phyloP scores from a whole-genome alignment of 1,140 invertebrate species.

The Alviniconcha marisindica region DNA sequence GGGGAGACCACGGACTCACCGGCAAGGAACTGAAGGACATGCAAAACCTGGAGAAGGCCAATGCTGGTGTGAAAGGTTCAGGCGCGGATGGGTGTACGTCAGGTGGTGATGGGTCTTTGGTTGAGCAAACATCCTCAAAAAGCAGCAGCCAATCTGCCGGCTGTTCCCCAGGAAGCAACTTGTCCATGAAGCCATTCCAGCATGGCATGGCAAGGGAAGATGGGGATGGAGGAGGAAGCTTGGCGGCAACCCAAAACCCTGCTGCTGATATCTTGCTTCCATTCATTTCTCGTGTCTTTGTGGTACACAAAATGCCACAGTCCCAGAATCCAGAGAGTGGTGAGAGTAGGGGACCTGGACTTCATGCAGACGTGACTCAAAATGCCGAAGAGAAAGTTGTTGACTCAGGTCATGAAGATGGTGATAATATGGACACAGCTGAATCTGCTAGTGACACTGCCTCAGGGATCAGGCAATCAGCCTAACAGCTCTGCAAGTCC shows the following conservation, averaged over 20 bases:
- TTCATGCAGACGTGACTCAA: neutral
- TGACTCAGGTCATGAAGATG: neutral
- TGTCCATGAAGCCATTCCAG: neutral
- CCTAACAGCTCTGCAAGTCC: neutral
- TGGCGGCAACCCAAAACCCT: no score
- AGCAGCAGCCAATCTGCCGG: neutral
- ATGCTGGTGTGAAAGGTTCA: neutral
- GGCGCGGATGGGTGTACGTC: neutral
- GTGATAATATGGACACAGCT: no score
- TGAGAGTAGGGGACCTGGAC: neutral
- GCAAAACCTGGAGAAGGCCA: neutral
- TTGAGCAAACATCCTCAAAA: neutral
- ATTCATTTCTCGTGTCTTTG: neutral
- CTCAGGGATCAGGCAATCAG: neutral
- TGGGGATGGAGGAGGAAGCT: neutral
- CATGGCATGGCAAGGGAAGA: conserved; percentile 6
- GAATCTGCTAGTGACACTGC: no score
- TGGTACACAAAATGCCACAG: neutral
- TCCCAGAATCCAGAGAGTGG: neutral
- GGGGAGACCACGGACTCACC: neutral
- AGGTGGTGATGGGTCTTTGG: no score
- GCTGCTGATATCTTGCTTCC: neutral
- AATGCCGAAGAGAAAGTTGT: neutral
- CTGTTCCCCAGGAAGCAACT: neutral
- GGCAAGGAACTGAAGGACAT: conserved; percentile 6